Evolutionary conservation across 1,140 invertebrate genomes (phyloP), one percentile per base, ranked within the genome.

Genomic region (Lysiphlebus fabarum): DNA sequence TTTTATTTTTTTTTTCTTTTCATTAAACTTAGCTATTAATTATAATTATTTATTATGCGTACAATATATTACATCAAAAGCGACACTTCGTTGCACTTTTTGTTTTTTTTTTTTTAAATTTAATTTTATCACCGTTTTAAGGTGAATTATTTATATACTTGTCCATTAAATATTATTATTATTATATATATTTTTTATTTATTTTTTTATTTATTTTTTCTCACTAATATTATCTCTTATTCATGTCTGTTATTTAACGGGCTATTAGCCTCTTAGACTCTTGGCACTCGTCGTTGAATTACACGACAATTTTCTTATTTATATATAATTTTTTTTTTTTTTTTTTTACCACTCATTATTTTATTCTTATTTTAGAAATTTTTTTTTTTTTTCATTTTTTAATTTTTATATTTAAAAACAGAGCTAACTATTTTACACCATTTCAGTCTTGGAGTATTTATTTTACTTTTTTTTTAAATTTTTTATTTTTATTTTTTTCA

Each of bases 51-150:
- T n/a, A 26, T 26, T 9, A 6, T 59, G 34, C 33, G 51, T 58
- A 74, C 72, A 76, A 76, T 74, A 77, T 73, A 64, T 76, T 76
- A 78, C 75, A 77, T 66, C 68, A 62, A 78, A 77, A 78, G 76
- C 75, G 68, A 69, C 72, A 72, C 66, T n/a, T 73, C 68, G 57
- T 71, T 69, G 67, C 69, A 69, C 59, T 70, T 70, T 59, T 63
- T 64, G 64, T 26, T 26, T 26, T 26, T 26, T 26, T 2, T 26
- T 26, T 26, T 26, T 26, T 26, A 26, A 26, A 26, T 26, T 26
- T 26, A 26, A 26, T 26, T 26, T 26, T 26, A 26, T 26, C 17
- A 26, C 17, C 17, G 1, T 26, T n/a, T n/a, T 26, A 26, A 26
- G 17, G 17, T 26, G 17, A 1, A 26, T 26, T 26, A 26, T 26